phyloP scores from a whole-genome alignment of 2,113 vertebrate species.

The Ibidorhyncha struthersii region DNA sequence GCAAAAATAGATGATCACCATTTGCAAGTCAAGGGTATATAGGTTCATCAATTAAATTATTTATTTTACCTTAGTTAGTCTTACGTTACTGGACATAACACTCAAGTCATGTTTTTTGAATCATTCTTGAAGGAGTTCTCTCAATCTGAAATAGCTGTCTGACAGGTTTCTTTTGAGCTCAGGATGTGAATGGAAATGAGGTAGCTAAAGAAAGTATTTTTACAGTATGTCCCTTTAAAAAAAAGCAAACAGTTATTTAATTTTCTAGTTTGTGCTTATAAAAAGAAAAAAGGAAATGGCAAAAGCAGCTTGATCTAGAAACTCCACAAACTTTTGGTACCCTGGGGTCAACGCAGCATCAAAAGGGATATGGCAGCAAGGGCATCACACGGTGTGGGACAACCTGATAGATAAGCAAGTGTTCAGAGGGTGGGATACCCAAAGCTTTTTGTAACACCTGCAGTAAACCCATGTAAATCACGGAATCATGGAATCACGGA shows the following conservation, averaged over 20 bases:
- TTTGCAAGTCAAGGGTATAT: neutral
- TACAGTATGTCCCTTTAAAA: neutral
- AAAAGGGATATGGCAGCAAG: neutral
- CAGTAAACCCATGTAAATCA: neutral
- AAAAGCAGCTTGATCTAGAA: neutral
- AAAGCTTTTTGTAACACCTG: neutral
- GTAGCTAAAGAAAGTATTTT: neutral
- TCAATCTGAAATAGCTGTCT: neutral
- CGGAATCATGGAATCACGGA: too few species aligned
- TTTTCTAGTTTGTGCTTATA: neutral
- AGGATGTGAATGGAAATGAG: neutral
- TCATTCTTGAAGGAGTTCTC: neutral
- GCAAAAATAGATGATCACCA: neutral
- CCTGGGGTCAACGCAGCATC: neutral
- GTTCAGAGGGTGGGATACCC: neutral
- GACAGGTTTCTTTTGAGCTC: neutral
- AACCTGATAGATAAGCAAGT: neutral
- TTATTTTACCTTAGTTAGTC: neutral
- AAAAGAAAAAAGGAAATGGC: neutral
- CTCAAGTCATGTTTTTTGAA: neutral
- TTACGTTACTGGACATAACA: neutral
- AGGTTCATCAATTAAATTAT: neutral
- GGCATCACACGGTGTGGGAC: neutral
- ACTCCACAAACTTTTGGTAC: neutral
- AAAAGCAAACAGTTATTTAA: neutral